A percentile compares a stretch with the other conserved stretches of the same genome.
Evolutionary conservation across 2,113 vertebrate genomes (phyloP).

Genomic region (Paralichthys olivaceus): DNA sequence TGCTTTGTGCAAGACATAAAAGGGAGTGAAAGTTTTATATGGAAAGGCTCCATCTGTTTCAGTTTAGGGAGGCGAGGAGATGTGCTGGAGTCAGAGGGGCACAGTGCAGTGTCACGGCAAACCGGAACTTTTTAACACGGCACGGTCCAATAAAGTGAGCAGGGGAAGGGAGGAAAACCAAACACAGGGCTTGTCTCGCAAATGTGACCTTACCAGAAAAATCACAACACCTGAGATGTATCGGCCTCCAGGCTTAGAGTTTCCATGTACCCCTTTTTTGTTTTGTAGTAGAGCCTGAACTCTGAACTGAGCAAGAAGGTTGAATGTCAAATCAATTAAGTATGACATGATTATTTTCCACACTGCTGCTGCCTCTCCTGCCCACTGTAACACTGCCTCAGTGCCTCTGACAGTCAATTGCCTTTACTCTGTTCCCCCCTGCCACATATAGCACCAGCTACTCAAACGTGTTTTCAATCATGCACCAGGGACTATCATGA

Average conservation of each 20-base stretch:
- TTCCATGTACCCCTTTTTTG: not conserved
- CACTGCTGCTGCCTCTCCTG: conserved; percentile 38
- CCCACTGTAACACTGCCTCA: conserved; percentile 21
- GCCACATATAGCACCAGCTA: conserved; percentile 48
- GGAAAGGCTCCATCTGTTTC: conserved; percentile 78
- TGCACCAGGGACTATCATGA: conserved; percentile 62
- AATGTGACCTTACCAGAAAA: conserved; percentile 17
- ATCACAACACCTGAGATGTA: conserved; percentile 15
- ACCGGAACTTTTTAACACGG: conserved; percentile 69
- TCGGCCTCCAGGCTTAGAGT: not conserved
- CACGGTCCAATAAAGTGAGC: conserved; percentile 43
- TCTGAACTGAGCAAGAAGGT: conserved; percentile 3
- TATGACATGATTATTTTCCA: conserved; percentile 30
- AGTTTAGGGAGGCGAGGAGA: conserved; percentile 73
- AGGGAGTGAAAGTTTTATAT: conserved; percentile 77
- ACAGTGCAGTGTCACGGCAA: conserved; percentile 51
- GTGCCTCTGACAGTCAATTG: conserved; percentile 46
- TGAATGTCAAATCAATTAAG: conserved; percentile 9
- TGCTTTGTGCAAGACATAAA: conserved; percentile 64
- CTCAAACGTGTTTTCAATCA: conserved; percentile 71
- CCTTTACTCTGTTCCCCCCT: conserved; percentile 28
- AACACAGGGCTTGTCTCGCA: conserved; percentile 24
- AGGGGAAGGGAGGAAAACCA: conserved; percentile 8
- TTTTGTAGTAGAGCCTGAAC: not conserved
- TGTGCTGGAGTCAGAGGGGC: conserved; percentile 62